These are phyloP conservation scores for Platanista minor DNA, from an alignment of 2,113 vertebrate species.

Conservation along the genomic window DNA sequence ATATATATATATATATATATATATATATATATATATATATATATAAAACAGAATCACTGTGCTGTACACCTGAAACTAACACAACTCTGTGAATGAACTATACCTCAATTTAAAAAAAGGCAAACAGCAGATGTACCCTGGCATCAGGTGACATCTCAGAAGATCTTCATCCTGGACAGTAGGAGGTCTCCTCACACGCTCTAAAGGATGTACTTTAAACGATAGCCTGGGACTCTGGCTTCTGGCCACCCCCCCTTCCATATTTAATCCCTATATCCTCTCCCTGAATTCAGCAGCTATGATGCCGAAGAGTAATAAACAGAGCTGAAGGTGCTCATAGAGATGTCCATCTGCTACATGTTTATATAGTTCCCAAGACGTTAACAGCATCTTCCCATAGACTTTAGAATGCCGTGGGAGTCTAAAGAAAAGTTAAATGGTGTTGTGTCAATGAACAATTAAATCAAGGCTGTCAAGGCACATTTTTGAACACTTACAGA, in stretches of 20 bases:
- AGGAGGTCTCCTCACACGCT: not conserved
- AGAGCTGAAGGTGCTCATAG: not conserved
- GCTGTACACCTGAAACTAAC: not conserved
- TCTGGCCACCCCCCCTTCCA: not conserved
- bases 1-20: no score
- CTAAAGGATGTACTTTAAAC: not conserved
- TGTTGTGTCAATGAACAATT: not conserved
- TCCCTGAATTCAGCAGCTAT: not conserved
- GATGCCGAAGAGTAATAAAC: not conserved
- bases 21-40: not conserved
- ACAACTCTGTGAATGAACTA: not conserved
- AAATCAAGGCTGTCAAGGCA: not conserved
- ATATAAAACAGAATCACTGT: not conserved
- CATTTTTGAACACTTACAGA: not conserved
- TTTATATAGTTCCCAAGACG: not conserved
- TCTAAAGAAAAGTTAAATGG: not conserved
- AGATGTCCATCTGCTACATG: not conserved
- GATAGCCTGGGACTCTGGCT: not conserved
- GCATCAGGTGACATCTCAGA: not conserved
- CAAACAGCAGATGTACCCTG: not conserved
- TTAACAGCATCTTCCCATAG: not conserved
- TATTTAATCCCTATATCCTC: not conserved
- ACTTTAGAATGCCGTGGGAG: not conserved
- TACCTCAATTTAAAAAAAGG: not conserved
- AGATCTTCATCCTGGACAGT: not conserved